Evolutionary conservation across 64 coral and sea anemone species (phyloP).

Genomic region (Stichodactyla mertensii): DNA sequence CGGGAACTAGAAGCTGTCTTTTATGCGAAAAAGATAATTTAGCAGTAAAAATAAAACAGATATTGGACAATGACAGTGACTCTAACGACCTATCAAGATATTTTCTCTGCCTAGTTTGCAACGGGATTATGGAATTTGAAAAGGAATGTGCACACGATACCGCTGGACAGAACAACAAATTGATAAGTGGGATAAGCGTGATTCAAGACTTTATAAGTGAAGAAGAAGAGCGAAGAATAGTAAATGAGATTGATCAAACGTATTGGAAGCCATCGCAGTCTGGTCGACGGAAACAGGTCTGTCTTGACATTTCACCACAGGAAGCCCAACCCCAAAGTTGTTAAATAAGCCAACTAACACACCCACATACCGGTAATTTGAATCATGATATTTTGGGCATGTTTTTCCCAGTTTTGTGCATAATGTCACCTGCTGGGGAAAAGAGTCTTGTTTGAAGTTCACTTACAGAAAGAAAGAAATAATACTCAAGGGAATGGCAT

Average conservation of each 20-base stretch:
- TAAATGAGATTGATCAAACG: slow-evolving; percentile 71
- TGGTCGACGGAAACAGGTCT: slow-evolving; percentile 88
- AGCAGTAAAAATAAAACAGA: neutral
- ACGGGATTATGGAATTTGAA: slow-evolving; percentile 9
- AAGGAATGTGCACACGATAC: slow-evolving; percentile 27
- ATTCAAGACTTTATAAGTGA: slow-evolving; percentile 71
- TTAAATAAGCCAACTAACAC: too few relatives aligned
- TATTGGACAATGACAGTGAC: neutral
- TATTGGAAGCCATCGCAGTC: slow-evolving; percentile 90
- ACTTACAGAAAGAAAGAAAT: too few relatives aligned
- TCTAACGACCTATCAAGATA: slow-evolving; percentile 27
- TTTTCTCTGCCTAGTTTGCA: slow-evolving; percentile 70
- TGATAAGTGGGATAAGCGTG: slow-evolving; percentile 56
- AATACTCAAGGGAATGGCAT: too few relatives aligned
- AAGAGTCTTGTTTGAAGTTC: too few relatives aligned
- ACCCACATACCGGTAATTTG: too few relatives aligned
- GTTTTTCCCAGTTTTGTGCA: too few relatives aligned
- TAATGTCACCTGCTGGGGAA: too few relatives aligned
- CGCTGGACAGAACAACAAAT: neutral
- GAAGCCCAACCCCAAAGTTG: neutral
- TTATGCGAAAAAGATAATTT: slow-evolving; percentile 65
- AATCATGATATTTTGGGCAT: too few relatives aligned
- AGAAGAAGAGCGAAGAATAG: slow-evolving; percentile 62
- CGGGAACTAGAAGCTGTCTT: slow-evolving; percentile 82
- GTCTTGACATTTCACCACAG: neutral